A percentile compares a stretch with the other conserved stretches of the same genome.
Evolutionary conservation across 2,888 invertebrate genomes (phyloP).

Genomic region (Drosophila niveifrons): DNA sequence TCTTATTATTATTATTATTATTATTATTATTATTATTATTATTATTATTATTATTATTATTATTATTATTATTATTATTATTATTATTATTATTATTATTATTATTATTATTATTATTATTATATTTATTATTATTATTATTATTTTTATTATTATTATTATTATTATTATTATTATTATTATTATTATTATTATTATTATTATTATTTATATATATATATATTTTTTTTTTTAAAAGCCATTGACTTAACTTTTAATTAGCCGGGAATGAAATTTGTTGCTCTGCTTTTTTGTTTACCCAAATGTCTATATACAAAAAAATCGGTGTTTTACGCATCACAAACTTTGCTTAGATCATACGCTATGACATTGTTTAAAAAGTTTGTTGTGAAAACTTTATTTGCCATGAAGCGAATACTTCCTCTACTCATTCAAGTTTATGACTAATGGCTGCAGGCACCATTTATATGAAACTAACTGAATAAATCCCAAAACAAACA

Average conservation of each 20-base stretch:
- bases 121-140: neutral
- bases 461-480: neutral
- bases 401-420: conserved; percentile 65
- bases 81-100: conserved; percentile 1
- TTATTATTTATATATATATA: neutral
- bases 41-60: neutral
- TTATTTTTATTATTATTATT: too few species aligned
- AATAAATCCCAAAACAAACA: conserved; percentile 2
- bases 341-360: conserved; percentile 38
- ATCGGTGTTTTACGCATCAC: conserved; percentile 69
- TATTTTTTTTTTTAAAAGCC: neutral
- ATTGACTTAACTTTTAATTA: conserved; percentile 12
- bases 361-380: conserved; percentile 23
- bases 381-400: conserved; percentile 52
- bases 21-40: neutral
- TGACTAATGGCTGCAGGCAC: conserved; percentile 29
- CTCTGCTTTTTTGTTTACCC: conserved; percentile 36
- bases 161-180: neutral
- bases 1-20: neutral
- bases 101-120: conserved; percentile 6
- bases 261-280: conserved; percentile 33
- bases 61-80: neutral
- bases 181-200: neutral
- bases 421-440: conserved; percentile 52
- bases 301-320: conserved; percentile 19